phyloP scores from a whole-genome alignment of 2,113 vertebrate species.

The Perognathus longimembris region DNA sequence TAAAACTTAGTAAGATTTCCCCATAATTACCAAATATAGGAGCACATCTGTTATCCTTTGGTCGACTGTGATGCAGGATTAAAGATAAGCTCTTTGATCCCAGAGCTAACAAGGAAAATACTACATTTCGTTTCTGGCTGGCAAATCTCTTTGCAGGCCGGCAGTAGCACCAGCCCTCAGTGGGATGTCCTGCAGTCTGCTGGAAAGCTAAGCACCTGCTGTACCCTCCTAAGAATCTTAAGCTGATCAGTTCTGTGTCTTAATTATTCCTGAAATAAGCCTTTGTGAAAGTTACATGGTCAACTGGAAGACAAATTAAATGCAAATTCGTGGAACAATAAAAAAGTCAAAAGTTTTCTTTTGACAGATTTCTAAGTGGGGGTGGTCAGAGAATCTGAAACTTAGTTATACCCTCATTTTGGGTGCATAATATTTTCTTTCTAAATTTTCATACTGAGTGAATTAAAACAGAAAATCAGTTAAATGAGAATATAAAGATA shows the following conservation, averaged over 20 bases:
- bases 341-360: neutral
- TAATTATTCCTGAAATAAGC: constrained; percentile 57
- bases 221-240: too few relatives aligned
- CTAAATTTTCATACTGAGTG: neutral
- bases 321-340: neutral
- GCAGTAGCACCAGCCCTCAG: neutral
- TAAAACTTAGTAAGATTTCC: constrained; percentile 47
- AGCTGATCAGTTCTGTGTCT: neutral
- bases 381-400: neutral
- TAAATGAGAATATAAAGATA: neutral
- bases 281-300: constrained; percentile 50
- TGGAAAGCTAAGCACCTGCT: constrained; percentile 36
- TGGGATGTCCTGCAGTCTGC: neutral
- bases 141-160: neutral
- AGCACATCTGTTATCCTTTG: constrained; percentile 45
- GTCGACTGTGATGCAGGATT: constrained; percentile 59
- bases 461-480: constrained; percentile 23
- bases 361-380: neutral
- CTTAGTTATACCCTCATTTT: constrained; percentile 22
- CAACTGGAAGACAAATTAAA: constrained; percentile 28
- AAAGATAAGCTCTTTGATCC: constrained; percentile 58
- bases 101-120: constrained; percentile 57
- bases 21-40: neutral
- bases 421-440: neutral
- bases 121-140: neutral